phyloP scores from a whole-genome alignment of 2,888 invertebrate genomes.

The Polia nebulosa region DNA sequence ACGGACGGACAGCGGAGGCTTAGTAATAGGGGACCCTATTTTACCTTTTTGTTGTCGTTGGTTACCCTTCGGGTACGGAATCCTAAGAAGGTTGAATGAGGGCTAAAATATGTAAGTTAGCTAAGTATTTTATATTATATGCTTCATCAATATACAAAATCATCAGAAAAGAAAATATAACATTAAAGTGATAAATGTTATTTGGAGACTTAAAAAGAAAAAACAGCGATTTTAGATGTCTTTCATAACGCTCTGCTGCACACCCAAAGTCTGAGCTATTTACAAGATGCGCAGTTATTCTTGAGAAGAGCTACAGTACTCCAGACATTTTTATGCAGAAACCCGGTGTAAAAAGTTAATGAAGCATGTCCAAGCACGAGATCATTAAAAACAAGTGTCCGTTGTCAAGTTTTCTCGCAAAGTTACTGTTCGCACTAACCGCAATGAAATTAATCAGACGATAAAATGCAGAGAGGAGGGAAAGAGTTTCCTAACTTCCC shows the following conservation, averaged over 20 bases:
- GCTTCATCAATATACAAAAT: too few relatives aligned
- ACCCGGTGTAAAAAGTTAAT: conserved; percentile 50
- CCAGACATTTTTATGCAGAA: conserved; percentile 35
- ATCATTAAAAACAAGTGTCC: conserved; percentile 63
- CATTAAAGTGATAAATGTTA: too few relatives aligned
- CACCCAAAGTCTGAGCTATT: conserved; percentile 3
- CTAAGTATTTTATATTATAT: too few relatives aligned
- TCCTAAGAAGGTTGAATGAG: neutral
- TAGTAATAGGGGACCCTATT: too few relatives aligned
- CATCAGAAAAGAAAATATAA: too few relatives aligned
- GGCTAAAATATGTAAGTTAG: neutral
- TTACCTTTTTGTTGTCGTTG: too few relatives aligned
- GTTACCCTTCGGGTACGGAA: too few relatives aligned
- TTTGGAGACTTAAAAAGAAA: too few relatives aligned
- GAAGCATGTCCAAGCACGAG: conserved; percentile 55
- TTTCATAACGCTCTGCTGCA: too few relatives aligned
- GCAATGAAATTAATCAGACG: conserved; percentile 62
- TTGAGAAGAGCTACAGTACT: conserved; percentile 19
- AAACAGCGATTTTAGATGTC: too few relatives aligned
- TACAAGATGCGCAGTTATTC: neutral
- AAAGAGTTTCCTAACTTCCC: conserved; percentile 54
- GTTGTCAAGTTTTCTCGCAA: conserved; percentile 58
- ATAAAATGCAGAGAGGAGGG: conserved; percentile 56
- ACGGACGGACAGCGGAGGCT: too few relatives aligned
- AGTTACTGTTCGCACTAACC: conserved; percentile 63